Base-by-base conservation (phyloP, 2,113 vertebrate genomes). In the Harpagus bidentatus region DNA sequence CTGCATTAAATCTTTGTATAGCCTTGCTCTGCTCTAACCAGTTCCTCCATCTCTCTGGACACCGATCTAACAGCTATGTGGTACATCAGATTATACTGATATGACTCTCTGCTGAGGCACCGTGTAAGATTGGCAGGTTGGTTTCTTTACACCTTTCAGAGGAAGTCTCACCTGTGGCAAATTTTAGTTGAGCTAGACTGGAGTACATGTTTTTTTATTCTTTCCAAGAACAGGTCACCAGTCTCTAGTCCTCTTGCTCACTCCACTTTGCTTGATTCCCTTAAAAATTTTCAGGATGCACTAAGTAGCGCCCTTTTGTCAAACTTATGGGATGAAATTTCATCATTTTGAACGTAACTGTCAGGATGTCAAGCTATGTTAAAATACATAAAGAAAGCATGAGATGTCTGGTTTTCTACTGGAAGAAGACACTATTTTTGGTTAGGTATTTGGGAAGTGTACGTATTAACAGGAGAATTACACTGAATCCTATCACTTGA, bases 241-340 rank as follows among this genome's bases (percentile, higher is more conserved):
- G 52, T 69, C 28, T 80, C 43, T 88, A 32, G 36, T 91, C 18
- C 65, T 91, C 70, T 95, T 89, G 45, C 15, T 93, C 56, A 23
- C 11, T 73, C 25, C 13, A 19, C 20, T 58, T 81, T 82, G 59
- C 59, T 65, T 53, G 59, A 96, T 89, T 91, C 70, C 73, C 95
- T 95, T 36, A 82, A 19, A 34, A 31, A 26, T 23, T 55, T 76
- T 47, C 38, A 55, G n/a, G 89, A 94, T 9, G 11, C 56, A 59
- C 82, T 69, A 97, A 97, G 88, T 42, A 66, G 38, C 16, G 26
- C 48, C 67, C 83, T 94, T 96, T 94, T 95, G 95, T 97, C 93
- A 97, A 96, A 95, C 69, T 90, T 93, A 74, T 7, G 38, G 67
- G 84, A 88, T 73, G 53, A 95, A 95, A 96, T 96, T 95, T 95